Percentiles rank a stretch among this genome's conserved stretches.
These are phyloP conservation scores for Schizopygopsis malacanthus DNA, from an alignment of 2,797 vertebrate species.

Conservation along the genomic window DNA sequence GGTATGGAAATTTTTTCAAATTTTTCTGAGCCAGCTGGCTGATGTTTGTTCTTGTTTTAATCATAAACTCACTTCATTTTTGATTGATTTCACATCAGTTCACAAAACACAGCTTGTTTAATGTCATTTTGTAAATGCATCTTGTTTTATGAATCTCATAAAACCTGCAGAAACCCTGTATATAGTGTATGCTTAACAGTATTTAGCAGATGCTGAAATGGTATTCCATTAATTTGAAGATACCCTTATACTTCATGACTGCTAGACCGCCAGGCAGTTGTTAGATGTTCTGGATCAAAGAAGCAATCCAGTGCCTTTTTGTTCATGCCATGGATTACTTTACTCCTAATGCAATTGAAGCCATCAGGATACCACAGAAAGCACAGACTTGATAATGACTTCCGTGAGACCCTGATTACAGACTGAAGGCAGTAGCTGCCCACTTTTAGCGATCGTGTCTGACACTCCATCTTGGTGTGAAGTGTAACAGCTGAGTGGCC, in stretches of 20 bases:
- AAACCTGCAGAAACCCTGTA: not conserved
- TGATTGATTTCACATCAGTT: not conserved
- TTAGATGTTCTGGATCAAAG: slow-evolving; percentile 6
- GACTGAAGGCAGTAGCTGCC: slow-evolving; percentile 26
- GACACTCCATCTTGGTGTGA: slow-evolving; percentile 34
- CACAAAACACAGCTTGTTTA: not conserved
- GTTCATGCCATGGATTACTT: not conserved
- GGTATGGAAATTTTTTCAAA: not conserved
- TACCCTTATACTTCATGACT: not conserved
- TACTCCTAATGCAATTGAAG: slow-evolving; percentile 20
- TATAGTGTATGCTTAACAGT: not conserved
- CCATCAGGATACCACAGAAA: slow-evolving; percentile 4
- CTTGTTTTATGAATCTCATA: not conserved
- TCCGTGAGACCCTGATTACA: not conserved
- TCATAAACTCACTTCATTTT: not conserved
- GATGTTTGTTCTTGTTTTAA: not conserved
- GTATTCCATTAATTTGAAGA: not conserved
- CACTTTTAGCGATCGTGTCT: slow-evolving; percentile 32
- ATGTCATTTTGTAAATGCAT: not conserved
- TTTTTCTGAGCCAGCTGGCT: not conserved
- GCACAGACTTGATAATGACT: not conserved
- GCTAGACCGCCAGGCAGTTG: not conserved
- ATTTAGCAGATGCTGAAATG: not conserved
- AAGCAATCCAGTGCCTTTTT: slow-evolving; percentile 3
- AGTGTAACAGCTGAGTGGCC: slow-evolving; percentile 70